phyloP scores from a whole-genome alignment of 1,140 invertebrate genomes.

The Diachasmimorpha longicaudata region DNA sequence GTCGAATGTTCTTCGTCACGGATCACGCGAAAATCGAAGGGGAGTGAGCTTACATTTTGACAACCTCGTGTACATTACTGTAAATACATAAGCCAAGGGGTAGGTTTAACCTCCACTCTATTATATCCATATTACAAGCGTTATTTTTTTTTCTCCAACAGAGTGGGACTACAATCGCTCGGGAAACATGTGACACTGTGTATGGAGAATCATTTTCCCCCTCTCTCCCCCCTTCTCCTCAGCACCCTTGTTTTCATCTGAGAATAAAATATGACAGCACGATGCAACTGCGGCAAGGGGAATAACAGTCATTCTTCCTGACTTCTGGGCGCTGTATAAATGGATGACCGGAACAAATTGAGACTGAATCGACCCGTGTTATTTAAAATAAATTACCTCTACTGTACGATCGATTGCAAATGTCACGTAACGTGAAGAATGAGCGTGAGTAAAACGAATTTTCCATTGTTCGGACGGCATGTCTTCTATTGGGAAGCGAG shows the following conservation, averaged over 20 bases:
- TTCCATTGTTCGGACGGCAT: not conserved
- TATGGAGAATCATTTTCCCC: not conserved
- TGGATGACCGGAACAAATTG: conserved; percentile 34
- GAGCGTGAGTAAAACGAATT: conserved; percentile 15
- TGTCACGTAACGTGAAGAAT: conserved; percentile 7
- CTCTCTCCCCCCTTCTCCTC: too few relatives aligned
- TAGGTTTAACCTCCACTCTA: conserved; percentile 37
- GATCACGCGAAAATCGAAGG: not conserved
- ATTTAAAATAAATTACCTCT: conserved; percentile 38
- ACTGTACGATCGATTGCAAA: conserved; percentile 25
- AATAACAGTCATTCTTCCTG: not conserved
- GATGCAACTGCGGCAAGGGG: not conserved
- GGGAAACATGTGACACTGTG: not conserved
- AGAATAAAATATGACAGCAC: not conserved
- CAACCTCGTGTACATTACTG: not conserved
- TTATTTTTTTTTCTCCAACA: conserved; percentile 32
- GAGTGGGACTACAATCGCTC: not conserved
- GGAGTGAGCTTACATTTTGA: not conserved
- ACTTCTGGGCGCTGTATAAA: not conserved
- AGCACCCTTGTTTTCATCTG: not conserved
- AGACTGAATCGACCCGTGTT: conserved; percentile 30
- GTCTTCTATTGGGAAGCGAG: not conserved
- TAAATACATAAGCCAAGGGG: conserved; percentile 31
- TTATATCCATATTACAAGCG: conserved; percentile 51
- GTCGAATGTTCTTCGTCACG: not conserved